These are phyloP conservation scores for Ophion costatus DNA, from an alignment of 2,888 invertebrate genomes.

Conservation along the genomic window DNA sequence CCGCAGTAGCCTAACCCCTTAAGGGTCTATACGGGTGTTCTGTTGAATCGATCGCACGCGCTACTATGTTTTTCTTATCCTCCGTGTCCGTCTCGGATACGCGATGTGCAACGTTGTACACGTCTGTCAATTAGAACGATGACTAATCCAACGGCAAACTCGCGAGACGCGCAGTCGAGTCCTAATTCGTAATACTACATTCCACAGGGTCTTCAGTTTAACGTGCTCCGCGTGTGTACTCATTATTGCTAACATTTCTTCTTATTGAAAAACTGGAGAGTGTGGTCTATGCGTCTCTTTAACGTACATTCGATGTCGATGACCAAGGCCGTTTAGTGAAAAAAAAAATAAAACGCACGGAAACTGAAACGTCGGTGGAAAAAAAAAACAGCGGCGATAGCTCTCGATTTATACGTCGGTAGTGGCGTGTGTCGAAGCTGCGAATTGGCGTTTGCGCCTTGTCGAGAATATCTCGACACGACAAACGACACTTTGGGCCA, in stretches of 20 bases:
- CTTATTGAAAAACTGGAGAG: conserved; percentile 14
- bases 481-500: not conserved
- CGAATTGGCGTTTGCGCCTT: not conserved
- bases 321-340: conserved; percentile 52
- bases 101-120: not conserved
- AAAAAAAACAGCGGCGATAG: conserved; percentile 1
- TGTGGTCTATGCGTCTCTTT: conserved; percentile 2
- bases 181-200: conserved; percentile 21
- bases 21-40: not conserved
- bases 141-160: not conserved
- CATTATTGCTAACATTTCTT: conserved; percentile 21
- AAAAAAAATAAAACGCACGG: conserved; percentile 2
- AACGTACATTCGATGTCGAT: conserved; percentile 60
- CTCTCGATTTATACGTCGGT: conserved; percentile 8
- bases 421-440: not conserved
- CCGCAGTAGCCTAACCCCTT: no score
- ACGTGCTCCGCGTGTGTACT: not conserved
- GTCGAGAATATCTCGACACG: no score
- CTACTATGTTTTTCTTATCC: not conserved
- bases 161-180: conserved; percentile 3
- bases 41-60: not conserved
- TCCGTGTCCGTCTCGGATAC: not conserved
- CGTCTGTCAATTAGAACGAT: not conserved
- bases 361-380: not conserved
- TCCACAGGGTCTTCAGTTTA: conserved; percentile 22